A percentile compares a stretch with the other conserved stretches of the same genome.
Evolutionary conservation across 2,888 invertebrate species (phyloP).

Genomic region (Lomographa bimaculata): DNA sequence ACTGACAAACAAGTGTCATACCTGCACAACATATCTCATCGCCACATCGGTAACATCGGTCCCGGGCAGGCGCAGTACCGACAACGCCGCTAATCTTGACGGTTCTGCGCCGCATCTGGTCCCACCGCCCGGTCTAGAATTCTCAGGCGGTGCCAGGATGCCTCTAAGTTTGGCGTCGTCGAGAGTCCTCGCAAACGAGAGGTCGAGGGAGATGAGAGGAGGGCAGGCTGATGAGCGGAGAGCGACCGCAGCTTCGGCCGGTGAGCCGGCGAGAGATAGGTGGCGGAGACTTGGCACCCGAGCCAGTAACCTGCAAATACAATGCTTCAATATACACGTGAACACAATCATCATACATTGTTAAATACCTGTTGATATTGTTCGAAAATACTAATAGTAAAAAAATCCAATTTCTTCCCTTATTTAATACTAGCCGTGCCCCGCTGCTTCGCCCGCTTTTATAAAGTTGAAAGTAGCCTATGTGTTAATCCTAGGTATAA

Average conservation of each 20-base stretch:
- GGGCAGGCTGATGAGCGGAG: constrained; percentile 92
- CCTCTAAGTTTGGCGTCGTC: constrained; percentile 93
- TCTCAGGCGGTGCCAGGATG: constrained; percentile 93
- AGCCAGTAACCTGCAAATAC: constrained; percentile 85
- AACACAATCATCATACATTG: too few relatives aligned
- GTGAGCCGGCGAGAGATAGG: constrained; percentile 90
- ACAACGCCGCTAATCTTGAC: constrained; percentile 87
- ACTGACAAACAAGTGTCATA: too few relatives aligned
- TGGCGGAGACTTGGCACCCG: constrained; percentile 92
- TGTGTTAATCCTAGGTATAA: too few relatives aligned
- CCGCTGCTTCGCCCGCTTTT: too few relatives aligned
- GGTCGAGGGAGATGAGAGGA: constrained; percentile 89
- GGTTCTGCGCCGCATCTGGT: constrained; percentile 70
- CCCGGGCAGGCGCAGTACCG: constrained; percentile 90
- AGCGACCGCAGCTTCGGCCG: constrained; percentile 90
- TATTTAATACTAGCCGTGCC: too few relatives aligned
- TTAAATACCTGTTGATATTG: too few relatives aligned
- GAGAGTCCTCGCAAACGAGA: constrained; percentile 93
- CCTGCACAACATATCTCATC: constrained; percentile 81
- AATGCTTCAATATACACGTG: too few relatives aligned
- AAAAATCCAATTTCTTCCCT: too few relatives aligned
- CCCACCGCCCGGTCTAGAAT: constrained; percentile 87
- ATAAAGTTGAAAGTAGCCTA: too few relatives aligned
- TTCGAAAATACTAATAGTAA: too few relatives aligned
- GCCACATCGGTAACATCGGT: constrained; percentile 96